Percentiles rank a stretch among this genome's conserved stretches.
Evolutionary conservation across 2,888 invertebrate genomes (phyloP).

Genomic region (Nebria brevicollis): DNA sequence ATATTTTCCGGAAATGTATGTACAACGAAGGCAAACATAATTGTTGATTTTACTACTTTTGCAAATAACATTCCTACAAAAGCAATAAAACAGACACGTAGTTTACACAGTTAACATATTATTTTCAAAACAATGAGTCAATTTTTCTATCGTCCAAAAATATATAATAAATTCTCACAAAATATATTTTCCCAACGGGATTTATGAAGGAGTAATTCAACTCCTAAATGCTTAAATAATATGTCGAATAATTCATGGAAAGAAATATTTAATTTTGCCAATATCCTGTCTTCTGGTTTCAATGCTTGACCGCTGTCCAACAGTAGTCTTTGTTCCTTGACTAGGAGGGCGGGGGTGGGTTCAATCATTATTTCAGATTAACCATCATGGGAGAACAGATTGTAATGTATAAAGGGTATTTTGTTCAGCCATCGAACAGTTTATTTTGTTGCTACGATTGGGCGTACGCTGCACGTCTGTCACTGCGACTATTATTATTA

Average conservation of each 20-base stretch:
- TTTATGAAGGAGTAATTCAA: background rate
- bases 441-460: conserved; percentile 18
- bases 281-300: conserved; percentile 18
- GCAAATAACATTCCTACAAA: background rate
- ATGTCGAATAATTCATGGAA: background rate
- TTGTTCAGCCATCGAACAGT: background rate
- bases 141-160: background rate
- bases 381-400: conserved; percentile 8
- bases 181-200: background rate
- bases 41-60: background rate
- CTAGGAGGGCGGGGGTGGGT: conserved; percentile 15
- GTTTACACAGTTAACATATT: background rate
- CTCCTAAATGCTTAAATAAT: background rate
- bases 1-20: conserved; percentile 24
- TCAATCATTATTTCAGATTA: conserved; percentile 37
- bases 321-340: background rate
- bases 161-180: background rate
- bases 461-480: conserved; percentile 24
- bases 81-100: background rate
- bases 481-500: background rate
- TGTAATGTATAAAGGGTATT: conserved; percentile 24
- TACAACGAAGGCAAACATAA: background rate
- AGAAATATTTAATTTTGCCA: background rate
- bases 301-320: conserved; percentile 37
- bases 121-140: too few species aligned